A percentile compares a stretch with the other conserved stretches of the same genome.
phyloP scores from a whole-genome alignment of 2,113 vertebrate species.

The Formicarius rufipectus region DNA sequence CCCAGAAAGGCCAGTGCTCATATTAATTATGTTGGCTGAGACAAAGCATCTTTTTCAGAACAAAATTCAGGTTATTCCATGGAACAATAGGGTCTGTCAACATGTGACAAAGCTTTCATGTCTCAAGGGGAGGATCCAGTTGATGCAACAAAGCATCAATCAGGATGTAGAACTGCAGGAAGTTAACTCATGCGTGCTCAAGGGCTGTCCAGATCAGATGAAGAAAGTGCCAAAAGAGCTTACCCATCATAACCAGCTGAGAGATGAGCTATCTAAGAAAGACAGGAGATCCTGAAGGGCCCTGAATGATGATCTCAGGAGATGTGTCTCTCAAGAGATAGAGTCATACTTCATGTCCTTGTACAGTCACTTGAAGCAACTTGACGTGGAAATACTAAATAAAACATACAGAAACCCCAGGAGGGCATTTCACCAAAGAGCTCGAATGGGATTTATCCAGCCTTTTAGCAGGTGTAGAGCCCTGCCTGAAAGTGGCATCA shows the following conservation, averaged over 20 bases:
- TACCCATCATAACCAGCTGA: constrained; percentile 36
- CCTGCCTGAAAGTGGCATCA: constrained; percentile 40
- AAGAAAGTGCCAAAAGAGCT: constrained; percentile 45
- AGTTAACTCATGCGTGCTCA: constrained; percentile 50
- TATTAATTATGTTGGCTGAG: not conserved
- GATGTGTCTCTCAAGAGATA: constrained; percentile 35
- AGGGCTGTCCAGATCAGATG: constrained; percentile 25
- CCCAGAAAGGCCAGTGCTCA: not conserved
- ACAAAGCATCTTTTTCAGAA: not conserved
- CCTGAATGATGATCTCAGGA: constrained; percentile 14
- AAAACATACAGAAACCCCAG: constrained; percentile 51
- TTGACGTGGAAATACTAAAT: constrained; percentile 33
- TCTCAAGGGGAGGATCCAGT: not conserved
- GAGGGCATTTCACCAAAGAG: not conserved
- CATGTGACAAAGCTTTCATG: constrained; percentile 9
- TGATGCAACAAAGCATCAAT: constrained; percentile 1
- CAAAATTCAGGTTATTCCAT: not conserved
- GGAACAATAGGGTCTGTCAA: constrained; percentile 14
- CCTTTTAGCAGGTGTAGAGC: constrained; percentile 40
- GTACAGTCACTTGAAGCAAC: constrained; percentile 32
- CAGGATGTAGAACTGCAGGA: not conserved
- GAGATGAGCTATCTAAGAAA: constrained; percentile 12
- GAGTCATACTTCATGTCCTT: constrained; percentile 46
- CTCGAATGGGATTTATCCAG: constrained; percentile 28
- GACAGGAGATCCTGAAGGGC: constrained; percentile 49